Base-by-base conservation (phyloP, 2,888 invertebrate genomes). In the Caenorhabditis sulstoni region DNA sequence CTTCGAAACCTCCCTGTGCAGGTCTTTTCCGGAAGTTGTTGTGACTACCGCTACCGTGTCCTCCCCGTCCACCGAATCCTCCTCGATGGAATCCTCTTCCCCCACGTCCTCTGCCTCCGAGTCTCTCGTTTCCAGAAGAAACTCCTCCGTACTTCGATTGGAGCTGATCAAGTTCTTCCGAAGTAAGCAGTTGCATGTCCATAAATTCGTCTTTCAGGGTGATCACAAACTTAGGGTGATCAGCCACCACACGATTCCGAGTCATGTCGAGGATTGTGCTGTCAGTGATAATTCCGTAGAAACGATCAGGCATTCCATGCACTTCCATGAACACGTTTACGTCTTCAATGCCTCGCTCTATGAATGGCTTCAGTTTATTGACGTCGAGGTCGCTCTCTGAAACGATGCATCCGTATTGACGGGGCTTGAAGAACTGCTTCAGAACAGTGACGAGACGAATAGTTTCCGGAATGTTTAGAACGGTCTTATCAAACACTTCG, bases 381-480 rank as follows among this genome's bases (percentile, higher is more conserved):
- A 84, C 23, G 58, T 89, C 85, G 29, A 89, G 70, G 29, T 89
- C 87, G 23, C 81, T 68, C 37, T 81, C 83, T 8, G 88, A 86
- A 9, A 89, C 86, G 20, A 89, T 78, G 22, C 86, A 84, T 4
- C 88, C 88, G 59, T 81, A 80, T 50, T 81, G 66, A 9, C 84
- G 74, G 4, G 86, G 86, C 35, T 80, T 80, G 50, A 86, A 79
- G 66, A 86, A 86, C 59, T 86, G 86, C 47, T 82, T 82, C 53
- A 86, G 64, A 11, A 86, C 86, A 3, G 89, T 89, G 8, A 59
- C 49, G 3, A 89, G 73, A 14, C 85, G 82, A 29, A 89, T 86
- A 18, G 86, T 83, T 62, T 89, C 89, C 8, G 89, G 89, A 47
- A 89, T 87, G 39, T 87, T 85, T 9, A 81, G 58, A 12, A 89